These are phyloP conservation scores for Drosophila stalkeri DNA, from an alignment of 2,888 invertebrate species.

Conservation along the genomic window DNA sequence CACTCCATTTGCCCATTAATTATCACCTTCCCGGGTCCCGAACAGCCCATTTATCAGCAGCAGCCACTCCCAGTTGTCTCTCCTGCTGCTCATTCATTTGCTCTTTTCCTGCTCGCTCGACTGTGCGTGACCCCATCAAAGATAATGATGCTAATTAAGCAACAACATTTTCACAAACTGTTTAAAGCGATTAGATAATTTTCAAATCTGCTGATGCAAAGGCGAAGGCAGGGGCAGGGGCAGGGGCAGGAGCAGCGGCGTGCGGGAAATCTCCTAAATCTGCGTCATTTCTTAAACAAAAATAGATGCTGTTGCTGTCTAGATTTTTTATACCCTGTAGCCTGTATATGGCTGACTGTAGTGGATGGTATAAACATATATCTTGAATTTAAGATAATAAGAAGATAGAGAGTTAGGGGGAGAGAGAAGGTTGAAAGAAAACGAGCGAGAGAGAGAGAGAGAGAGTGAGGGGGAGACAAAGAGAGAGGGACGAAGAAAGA, in stretches of 20 bases:
- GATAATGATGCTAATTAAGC: constrained; percentile 77
- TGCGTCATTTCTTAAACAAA: constrained; percentile 15
- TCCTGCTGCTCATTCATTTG: constrained; percentile 1
- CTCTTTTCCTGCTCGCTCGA: constrained; percentile 34
- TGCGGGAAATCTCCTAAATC: constrained; percentile 3
- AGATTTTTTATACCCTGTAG: constrained; percentile 10
- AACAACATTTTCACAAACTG: constrained; percentile 63
- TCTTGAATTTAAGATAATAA: no score
- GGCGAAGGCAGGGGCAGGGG: not conserved
- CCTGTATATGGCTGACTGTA: not conserved
- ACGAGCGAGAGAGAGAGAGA: no score
- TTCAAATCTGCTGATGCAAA: constrained; percentile 39
- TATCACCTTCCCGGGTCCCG: constrained; percentile 51
- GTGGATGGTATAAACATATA: not conserved
- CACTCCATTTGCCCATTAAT: constrained; percentile 64
- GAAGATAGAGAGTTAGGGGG: not conserved
- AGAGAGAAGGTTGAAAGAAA: not conserved
- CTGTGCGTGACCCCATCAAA: constrained; percentile 70
- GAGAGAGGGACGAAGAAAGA: no score
- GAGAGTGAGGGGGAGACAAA: no score
- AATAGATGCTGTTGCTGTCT: constrained; percentile 3
- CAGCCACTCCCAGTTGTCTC: not conserved
- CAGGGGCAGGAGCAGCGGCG: not conserved
- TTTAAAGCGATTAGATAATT: constrained; percentile 71
- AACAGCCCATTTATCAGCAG: constrained; percentile 65